Percentiles rank a stretch among this genome's conserved stretches.
These are phyloP conservation scores for Drosophila insularis DNA, from an alignment of 1,140 invertebrate genomes.

Conservation along the genomic window DNA sequence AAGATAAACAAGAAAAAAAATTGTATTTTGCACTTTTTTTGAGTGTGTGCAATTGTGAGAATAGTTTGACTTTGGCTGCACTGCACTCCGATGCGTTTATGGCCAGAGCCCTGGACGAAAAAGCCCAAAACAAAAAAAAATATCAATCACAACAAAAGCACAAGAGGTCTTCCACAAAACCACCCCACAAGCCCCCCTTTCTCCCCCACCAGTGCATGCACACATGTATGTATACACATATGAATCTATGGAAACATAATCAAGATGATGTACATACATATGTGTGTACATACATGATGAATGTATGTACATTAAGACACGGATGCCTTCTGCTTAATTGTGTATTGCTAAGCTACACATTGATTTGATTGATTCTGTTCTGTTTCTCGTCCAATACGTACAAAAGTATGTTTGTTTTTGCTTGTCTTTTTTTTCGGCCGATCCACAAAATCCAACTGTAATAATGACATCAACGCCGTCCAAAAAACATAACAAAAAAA, in stretches of 20 bases:
- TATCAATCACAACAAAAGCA: slow-evolving; percentile 17
- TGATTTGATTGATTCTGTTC: slow-evolving; percentile 23
- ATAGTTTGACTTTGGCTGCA: slow-evolving; percentile 50
- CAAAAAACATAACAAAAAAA: slow-evolving; percentile 7
- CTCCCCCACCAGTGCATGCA: neutral
- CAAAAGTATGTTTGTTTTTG: slow-evolving; percentile 63
- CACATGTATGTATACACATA: slow-evolving; percentile 10
- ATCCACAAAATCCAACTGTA: slow-evolving; percentile 60
- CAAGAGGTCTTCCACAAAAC: neutral
- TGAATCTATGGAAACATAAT: slow-evolving; percentile 15
- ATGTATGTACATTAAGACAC: slow-evolving; percentile 10
- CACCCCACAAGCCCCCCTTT: too few species aligned
- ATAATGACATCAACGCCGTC: slow-evolving; percentile 58
- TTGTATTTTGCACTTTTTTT: neutral
- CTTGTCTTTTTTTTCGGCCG: slow-evolving; percentile 69
- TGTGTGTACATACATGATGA: neutral
- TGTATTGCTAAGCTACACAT: slow-evolving; percentile 20
- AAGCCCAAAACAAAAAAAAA: neutral
- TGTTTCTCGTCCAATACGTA: slow-evolving; percentile 51
- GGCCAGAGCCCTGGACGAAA: slow-evolving; percentile 11
- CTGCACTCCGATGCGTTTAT: slow-evolving; percentile 42
- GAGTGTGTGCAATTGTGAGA: slow-evolving; percentile 60
- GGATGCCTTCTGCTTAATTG: slow-evolving; percentile 12
- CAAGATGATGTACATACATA: neutral
- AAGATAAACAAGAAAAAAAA: neutral